Evolutionary conservation across 2,113 vertebrate genomes (phyloP).

Genomic region (Lepisosteus osseus): DNA sequence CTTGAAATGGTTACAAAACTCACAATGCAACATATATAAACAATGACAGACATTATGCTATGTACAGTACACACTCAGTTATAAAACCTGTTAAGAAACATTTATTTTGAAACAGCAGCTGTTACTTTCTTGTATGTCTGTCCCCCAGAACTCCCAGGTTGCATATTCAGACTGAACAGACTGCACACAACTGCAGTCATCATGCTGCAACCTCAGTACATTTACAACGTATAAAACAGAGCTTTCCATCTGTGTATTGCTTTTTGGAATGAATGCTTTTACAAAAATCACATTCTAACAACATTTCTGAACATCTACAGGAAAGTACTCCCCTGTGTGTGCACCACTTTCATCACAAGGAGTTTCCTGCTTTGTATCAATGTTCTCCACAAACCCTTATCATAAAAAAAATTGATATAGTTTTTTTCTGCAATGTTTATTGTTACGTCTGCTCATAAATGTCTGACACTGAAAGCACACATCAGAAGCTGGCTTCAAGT

Average conservation of each 20-base stretch:
- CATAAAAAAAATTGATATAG: no score
- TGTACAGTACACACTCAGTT: neutral
- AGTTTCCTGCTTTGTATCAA: no score
- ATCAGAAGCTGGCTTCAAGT: no score
- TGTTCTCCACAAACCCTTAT: no score
- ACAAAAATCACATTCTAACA: slow-evolving; percentile 46
- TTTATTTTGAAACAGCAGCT: slow-evolving; percentile 3
- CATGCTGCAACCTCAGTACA: no score
- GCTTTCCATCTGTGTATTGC: slow-evolving; percentile 32
- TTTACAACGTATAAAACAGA: slow-evolving; percentile 47
- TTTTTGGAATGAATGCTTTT: slow-evolving; percentile 1
- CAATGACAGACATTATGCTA: slow-evolving; percentile 5
- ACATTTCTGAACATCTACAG: no score
- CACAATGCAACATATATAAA: slow-evolving; percentile 7
- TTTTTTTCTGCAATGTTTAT: no score
- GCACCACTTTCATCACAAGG: no score
- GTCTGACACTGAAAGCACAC: no score
- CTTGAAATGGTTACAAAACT: slow-evolving; percentile 3
- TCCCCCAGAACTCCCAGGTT: slow-evolving; percentile 29
- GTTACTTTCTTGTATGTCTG: no score
- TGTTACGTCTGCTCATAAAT: no score
- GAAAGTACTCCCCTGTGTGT: no score
- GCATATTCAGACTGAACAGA: slow-evolving; percentile 24
- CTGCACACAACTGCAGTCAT: slow-evolving; percentile 21
- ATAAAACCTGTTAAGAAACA: slow-evolving; percentile 7